A percentile compares a stretch with the other conserved stretches of the same genome.
phyloP scores from a whole-genome alignment of 1,140 invertebrate genomes.

The Drosophila ficusphila region DNA sequence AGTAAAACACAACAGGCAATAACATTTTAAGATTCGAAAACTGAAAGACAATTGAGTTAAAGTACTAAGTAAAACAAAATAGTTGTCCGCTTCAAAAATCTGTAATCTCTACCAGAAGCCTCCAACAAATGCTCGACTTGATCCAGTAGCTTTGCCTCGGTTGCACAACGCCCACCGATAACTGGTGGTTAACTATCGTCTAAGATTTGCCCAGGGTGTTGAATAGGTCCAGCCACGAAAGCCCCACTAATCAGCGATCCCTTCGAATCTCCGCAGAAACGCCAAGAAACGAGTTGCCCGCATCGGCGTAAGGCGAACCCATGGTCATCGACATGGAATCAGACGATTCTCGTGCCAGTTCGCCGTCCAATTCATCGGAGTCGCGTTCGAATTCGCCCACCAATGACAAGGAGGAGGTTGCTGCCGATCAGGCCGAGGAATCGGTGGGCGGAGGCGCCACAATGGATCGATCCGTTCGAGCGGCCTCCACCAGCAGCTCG shows the following conservation, averaged over 20 bases:
- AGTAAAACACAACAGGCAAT: no score
- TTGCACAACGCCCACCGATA: neutral
- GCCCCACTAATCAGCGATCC: neutral
- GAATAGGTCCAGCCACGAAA: neutral
- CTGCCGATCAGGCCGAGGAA: neutral
- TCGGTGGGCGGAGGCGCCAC: neutral
- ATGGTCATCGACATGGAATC: slow-evolving; percentile 74
- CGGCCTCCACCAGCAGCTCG: slow-evolving; percentile 54
- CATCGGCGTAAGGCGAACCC: slow-evolving; percentile 11
- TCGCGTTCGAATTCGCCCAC: slow-evolving; percentile 60
- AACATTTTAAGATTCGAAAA: no score
- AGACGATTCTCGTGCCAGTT: slow-evolving; percentile 64
- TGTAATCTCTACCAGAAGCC: neutral
- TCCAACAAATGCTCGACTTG: slow-evolving; percentile 19
- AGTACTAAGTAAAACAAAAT: no score
- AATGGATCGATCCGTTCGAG: slow-evolving; percentile 15
- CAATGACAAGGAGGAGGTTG: slow-evolving; percentile 11
- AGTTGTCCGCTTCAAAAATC: neutral
- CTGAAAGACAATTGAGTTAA: no score
- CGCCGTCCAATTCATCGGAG: slow-evolving; percentile 55
- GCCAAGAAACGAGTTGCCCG: slow-evolving; percentile 5
- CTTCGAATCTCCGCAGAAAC: slow-evolving; percentile 54
- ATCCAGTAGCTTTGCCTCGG: slow-evolving; percentile 3
- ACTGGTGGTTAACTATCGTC: neutral
- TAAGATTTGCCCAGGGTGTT: slow-evolving; percentile 16